Base-by-base conservation (phyloP, 2,113 vertebrate genomes). In the Saiga tatarica region DNA sequence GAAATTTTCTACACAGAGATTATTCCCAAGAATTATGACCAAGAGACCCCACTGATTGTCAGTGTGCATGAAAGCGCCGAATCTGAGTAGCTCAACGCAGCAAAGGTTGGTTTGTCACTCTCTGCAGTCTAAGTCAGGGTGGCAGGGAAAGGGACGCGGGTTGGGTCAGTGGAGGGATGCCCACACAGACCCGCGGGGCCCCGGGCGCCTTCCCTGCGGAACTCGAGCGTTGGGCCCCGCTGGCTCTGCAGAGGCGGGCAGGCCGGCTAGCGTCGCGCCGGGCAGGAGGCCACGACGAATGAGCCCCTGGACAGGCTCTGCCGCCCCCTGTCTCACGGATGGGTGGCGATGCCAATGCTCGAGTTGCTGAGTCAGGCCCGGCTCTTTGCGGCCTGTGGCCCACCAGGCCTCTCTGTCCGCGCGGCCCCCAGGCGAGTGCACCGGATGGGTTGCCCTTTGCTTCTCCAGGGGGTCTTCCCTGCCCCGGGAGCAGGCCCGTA, bases 301-400 rank as follows among this genome's bases (percentile, higher is more conserved):
- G 25, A 86, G 53, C 3, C 39, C 33, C 39, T 30, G 12, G 45
- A 45, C 25, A 9, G 6, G 74, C 26, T 81, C 17, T 21, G 1
- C 16, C 25, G 67, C 7, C 50, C 30, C 6, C 16, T 76, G 83
- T 60, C 59, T 89, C n/a, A 10, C 5, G 19, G n/a, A 2, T 21
- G 2, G 33, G 33, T 4, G 8, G n/a, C 2, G 10, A 2, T 12
- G 67, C 19, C 6, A 1, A 71, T 1, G n/a, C n/a, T 12, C 2
- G 3, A 23, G n/a, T 1, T 39, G 67, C 67, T 39, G 23, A 12
- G 67, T 36, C 67, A 6, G 12, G 64, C 12, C 64, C 23, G n/a
- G 21, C n/a, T 71, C n/a, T 71, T 4, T n/a, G 67, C 10, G 5
- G 39, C 19, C n/a, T 1, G n/a, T 11, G 21, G 67, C 10, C 67